Evolutionary conservation across 2,113 vertebrate genomes (phyloP), one percentile per base, ranked within the genome.

Genomic region (Labeo rohita): DNA sequence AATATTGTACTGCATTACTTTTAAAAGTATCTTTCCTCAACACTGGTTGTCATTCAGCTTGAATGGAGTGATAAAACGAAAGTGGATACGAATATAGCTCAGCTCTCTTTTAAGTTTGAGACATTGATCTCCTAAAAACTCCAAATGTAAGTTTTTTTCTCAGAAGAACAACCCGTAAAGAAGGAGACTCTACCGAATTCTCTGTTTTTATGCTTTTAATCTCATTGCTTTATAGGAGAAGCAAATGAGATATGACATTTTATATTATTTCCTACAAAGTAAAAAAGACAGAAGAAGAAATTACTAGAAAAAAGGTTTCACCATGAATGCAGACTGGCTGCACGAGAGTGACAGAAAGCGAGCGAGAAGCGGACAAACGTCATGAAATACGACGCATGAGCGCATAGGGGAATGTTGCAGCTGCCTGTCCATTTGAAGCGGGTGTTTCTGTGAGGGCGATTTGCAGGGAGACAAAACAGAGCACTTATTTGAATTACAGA

Each of bases 401-500:
- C 82, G 34, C 85, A 86, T 16, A 8, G 36, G 61, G 82, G 36
- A 78, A 54, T 56, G 6, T 74, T 65, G 70, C 85, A 87, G 85
- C 77, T 83, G 85, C 79, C 78, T 85, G 88, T 87, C 85, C 70
- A 66, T 72, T 78, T 56, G 72, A 80, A 43, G 68, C 54, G 54
- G 12, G 21, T 65, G 50, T 76, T 75, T 78, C 93, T 91, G 89
- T 85, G 80, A 87, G 87, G 88, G 89, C 85, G 86, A 91, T 91
- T 93, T 90, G 83, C 88, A 86, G 90, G 88, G 87, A 91, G 93
- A 94, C 92, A 94, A 94, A 93, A 90, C 92, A 93, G 92, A 93
- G 92, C 93, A 93, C 93, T 92, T 93, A 94, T 90, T 91, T 90
- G 93, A 95, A 94, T 95, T 94, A 94, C 94, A 93, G 93, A 94